Percentiles rank a stretch among this genome's conserved stretches.
Conservation (phyloP, 2,888 invertebrate species). For the Corbicula japonica region DNA sequence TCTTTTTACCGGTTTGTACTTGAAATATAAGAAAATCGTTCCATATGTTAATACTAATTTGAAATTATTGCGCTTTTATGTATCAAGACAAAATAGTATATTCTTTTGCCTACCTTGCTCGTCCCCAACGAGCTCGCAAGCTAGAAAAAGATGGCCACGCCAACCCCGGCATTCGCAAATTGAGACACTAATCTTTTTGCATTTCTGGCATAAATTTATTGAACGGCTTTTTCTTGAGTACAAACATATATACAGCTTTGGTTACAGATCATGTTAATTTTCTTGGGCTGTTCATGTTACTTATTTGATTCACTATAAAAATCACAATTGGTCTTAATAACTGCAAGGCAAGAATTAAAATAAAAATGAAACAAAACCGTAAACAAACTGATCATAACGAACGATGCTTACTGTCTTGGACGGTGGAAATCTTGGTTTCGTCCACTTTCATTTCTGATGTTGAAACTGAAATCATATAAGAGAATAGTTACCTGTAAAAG, state of each 20-base stretch:
- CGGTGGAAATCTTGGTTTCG: constrained; percentile 37
- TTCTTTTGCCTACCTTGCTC: neutral
- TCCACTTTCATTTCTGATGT: constrained; percentile 60
- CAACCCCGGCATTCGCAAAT: no score
- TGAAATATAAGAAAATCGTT: constrained; percentile 5
- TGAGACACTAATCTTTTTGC: neutral
- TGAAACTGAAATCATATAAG: constrained; percentile 43
- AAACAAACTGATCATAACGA: neutral
- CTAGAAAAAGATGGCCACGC: no score
- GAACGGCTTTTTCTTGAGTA: neutral
- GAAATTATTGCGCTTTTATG: neutral
- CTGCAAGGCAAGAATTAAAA: neutral
- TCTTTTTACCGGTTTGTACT: constrained; percentile 34
- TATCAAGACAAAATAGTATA: neutral
- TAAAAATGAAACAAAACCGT: neutral
- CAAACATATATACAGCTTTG: neutral
- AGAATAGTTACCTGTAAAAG: neutral
- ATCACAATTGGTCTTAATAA: neutral
- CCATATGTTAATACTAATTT: neutral
- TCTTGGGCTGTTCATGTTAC: neutral
- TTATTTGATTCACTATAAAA: neutral
- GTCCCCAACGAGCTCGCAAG: no score
- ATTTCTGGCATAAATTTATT: neutral
- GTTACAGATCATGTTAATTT: neutral
- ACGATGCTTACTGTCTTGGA: constrained; percentile 42